phyloP scores from a whole-genome alignment of 2,113 vertebrate genomes.

The Gymnorhina tibicen region DNA sequence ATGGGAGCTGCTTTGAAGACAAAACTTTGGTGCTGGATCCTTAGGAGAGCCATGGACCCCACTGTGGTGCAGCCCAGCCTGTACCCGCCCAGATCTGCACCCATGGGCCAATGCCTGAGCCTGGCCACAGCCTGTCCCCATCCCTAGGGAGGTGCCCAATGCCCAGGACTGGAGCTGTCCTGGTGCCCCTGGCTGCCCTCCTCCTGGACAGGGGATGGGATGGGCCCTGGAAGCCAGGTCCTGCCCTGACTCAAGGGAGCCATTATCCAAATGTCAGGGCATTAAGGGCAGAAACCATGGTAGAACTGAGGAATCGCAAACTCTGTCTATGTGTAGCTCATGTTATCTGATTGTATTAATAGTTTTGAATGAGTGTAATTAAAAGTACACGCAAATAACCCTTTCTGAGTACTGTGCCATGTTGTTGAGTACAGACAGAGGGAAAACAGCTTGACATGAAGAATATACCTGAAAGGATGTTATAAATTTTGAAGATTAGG shows the following conservation, averaged over 20 bases:
- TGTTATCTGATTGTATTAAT: background rate
- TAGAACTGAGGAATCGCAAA: background rate
- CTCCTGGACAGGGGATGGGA: accelerated
- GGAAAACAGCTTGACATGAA: background rate
- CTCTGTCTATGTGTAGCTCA: background rate
- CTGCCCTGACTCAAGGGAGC: accelerated
- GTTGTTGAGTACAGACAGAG: background rate
- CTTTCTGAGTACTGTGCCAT: background rate
- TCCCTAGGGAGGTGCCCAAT: background rate
- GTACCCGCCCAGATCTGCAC: too few species aligned
- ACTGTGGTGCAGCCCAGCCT: background rate
- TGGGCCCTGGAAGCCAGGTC: background rate
- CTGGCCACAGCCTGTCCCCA: background rate
- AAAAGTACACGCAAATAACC: background rate
- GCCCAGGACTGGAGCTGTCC: background rate
- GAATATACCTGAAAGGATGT: background rate
- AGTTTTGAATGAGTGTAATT: background rate
- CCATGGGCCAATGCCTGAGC: accelerated
- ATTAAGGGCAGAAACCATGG: background rate
- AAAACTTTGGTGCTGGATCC: background rate
- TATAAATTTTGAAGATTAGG: background rate
- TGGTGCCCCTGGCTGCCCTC: background rate
- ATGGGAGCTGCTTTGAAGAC: background rate
- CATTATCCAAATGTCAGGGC: background rate
- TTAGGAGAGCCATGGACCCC: background rate